These are phyloP conservation scores for Orius insidiosus DNA, from an alignment of 1,140 invertebrate species.

Conservation along the genomic window DNA sequence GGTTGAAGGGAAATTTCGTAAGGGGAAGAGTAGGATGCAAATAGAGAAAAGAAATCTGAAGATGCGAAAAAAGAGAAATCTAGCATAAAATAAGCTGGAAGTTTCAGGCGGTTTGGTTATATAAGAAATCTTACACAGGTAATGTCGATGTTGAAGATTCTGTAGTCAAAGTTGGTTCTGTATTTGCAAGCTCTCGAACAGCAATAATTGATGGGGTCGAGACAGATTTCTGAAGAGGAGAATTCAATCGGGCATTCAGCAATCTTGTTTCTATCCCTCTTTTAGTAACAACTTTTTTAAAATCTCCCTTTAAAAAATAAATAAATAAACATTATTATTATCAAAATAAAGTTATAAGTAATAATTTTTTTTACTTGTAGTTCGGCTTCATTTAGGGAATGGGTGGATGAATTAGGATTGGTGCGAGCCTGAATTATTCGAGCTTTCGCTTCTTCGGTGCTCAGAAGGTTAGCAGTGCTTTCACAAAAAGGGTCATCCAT, in stretches of 20 bases:
- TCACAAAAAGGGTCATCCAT: constrained; percentile 38
- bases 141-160: constrained; percentile 25
- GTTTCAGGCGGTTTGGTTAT: no score
- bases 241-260: constrained; percentile 41
- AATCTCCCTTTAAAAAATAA: constrained; percentile 32
- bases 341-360: background rate
- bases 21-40: no score
- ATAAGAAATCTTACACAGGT: constrained; percentile 23
- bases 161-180: constrained; percentile 15
- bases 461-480: constrained; percentile 29
- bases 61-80: no score
- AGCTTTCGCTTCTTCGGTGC: constrained; percentile 23
- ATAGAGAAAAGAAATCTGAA: no score
- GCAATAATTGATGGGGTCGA: constrained; percentile 76
- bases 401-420: constrained; percentile 53
- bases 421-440: constrained; percentile 24
- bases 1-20: no score
- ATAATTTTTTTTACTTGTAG: constrained; percentile 43
- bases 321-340: constrained; percentile 16
- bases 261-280: constrained; percentile 41
- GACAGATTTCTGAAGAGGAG: constrained; percentile 70
- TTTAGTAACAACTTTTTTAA: constrained; percentile 37
- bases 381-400: constrained; percentile 71
- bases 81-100: no score
- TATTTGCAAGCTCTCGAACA: constrained; percentile 32